phyloP scores from a whole-genome alignment of 37 sponge, comb jelly and placozoan genomes.

The Bolinopsis microptera region DNA sequence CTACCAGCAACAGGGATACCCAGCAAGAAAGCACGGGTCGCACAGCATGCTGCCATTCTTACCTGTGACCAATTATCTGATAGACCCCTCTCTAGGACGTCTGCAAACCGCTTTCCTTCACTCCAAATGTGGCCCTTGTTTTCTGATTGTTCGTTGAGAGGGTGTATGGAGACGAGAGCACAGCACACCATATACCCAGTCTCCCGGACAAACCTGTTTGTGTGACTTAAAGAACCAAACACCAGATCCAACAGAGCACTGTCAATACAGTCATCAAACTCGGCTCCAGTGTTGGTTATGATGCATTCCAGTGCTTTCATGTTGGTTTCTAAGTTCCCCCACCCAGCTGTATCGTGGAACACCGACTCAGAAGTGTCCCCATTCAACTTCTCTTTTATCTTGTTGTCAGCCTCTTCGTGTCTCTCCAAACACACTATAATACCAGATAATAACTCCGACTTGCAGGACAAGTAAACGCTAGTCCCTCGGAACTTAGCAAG shows the following conservation, averaged over 20 bases:
- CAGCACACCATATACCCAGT: conserved; percentile 75
- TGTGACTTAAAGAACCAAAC: conserved; percentile 76
- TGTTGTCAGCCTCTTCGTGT: conserved; percentile 38
- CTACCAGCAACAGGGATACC: conserved; percentile 55
- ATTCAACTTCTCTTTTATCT: conserved; percentile 53
- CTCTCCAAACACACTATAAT: neutral
- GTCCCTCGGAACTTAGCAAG: neutral
- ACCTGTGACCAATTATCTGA: conserved; percentile 97
- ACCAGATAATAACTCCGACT: neutral
- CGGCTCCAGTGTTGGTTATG: conserved; percentile 74
- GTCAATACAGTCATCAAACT: conserved; percentile 75
- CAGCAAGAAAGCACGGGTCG: conserved; percentile 79
- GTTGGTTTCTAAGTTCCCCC: conserved; percentile 86
- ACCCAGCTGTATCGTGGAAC: conserved; percentile 95
- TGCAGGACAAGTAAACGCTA: neutral
- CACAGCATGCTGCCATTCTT: conserved; percentile 87
- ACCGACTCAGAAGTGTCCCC: conserved; percentile 70
- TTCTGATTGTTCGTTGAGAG: conserved; percentile 32
- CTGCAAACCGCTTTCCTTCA: conserved; percentile 64
- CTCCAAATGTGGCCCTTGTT: conserved; percentile 42
- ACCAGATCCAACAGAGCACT: conserved; percentile 78
- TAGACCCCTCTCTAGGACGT: conserved; percentile 72
- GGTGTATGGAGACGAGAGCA: conserved; percentile 67
- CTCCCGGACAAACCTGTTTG: conserved; percentile 95
- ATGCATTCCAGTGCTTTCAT: conserved; percentile 81